phyloP scores from a whole-genome alignment of 2,113 vertebrate genomes.

The Nettapus auritus region DNA sequence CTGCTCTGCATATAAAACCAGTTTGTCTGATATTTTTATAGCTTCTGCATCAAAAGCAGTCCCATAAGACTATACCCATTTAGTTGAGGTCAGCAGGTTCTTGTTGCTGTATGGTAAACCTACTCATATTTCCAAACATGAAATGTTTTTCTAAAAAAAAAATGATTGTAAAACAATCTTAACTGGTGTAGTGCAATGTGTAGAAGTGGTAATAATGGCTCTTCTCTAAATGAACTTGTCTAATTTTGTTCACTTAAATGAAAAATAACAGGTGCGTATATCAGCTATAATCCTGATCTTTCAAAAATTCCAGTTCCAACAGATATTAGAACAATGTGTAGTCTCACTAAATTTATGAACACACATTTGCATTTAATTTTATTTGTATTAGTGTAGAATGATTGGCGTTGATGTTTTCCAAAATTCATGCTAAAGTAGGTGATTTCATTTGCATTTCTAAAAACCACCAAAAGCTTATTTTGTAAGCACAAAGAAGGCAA shows the following conservation, averaged over 20 bases:
- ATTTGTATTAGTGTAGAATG: background rate
- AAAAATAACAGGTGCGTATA: constrained; percentile 17
- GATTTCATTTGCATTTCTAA: background rate
- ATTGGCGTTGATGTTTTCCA: background rate
- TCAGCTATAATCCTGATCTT: background rate
- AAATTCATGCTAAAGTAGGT: background rate
- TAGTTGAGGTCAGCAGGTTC: constrained; percentile 20
- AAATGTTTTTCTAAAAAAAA: constrained; percentile 56
- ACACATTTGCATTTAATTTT: background rate
- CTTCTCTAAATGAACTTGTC: constrained; percentile 28
- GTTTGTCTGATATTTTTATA: constrained; percentile 18
- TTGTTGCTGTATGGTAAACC: background rate
- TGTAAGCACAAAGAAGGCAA: background rate
- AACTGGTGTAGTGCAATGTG: background rate
- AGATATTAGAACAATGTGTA: constrained; percentile 35
- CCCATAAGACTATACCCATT: background rate
- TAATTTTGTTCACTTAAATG: constrained; percentile 34
- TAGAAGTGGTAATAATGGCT: constrained; percentile 5
- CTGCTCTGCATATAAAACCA: background rate
- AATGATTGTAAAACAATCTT: constrained; percentile 23
- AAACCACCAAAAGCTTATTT: background rate
- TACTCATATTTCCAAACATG: constrained; percentile 20
- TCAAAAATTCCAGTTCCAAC: constrained; percentile 26
- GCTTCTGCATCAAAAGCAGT: constrained; percentile 46
- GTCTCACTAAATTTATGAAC: constrained; percentile 39